Conservation (phyloP, 2,113 vertebrate genomes). For the Rhegmatorhina hoffmannsi region DNA sequence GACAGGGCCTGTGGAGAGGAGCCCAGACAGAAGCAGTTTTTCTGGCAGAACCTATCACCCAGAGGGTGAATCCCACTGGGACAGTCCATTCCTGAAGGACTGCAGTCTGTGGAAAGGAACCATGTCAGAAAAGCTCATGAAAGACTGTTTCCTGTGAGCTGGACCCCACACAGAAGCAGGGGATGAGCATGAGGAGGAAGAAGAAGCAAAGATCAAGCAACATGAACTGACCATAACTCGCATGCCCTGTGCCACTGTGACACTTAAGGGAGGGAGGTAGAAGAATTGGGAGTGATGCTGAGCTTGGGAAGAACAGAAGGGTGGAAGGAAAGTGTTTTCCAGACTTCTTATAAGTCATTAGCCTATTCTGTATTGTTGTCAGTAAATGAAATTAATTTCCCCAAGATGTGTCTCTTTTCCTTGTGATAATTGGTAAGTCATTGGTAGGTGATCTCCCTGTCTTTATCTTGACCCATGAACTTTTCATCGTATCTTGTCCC, state of each 20-base stretch:
- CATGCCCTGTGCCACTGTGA: too few species aligned
- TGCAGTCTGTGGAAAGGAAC: not conserved
- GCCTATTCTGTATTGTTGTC: not conserved
- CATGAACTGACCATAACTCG: not conserved
- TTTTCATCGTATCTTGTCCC: not conserved
- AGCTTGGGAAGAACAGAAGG: not conserved
- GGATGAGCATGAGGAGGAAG: not conserved
- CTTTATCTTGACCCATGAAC: not conserved
- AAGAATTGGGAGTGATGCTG: not conserved
- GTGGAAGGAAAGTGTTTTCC: not conserved
- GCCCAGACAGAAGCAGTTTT: not conserved
- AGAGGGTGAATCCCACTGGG: rapidly evolving
- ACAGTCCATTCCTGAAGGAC: not conserved
- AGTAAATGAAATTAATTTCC: not conserved
- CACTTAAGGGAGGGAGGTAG: not conserved
- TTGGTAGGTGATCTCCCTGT: not conserved
- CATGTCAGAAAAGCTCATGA: not conserved
- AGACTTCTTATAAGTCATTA: not conserved
- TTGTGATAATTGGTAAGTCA: not conserved
- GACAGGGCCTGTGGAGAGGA: not conserved
- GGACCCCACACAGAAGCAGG: not conserved
- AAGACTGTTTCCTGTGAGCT: not conserved
- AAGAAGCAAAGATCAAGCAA: not conserved
- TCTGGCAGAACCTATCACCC: not conserved
- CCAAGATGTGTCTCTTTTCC: not conserved